Conservation (phyloP, 2,113 vertebrate species). For the Dicerorhinus sumatrensis region DNA sequence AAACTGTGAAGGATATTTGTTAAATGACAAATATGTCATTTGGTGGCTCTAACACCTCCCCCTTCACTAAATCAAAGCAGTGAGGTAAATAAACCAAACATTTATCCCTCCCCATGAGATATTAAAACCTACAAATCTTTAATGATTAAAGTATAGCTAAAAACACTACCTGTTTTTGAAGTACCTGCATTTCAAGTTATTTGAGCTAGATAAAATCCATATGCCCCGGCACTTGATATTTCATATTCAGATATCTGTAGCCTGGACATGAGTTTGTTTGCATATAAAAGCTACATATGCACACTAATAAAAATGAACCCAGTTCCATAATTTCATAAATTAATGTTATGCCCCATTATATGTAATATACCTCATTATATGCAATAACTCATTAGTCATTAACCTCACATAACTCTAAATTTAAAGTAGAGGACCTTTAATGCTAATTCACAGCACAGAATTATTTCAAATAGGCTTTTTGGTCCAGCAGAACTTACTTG, state of each 20-base stretch:
- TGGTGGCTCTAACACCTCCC: not conserved
- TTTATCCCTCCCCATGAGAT: not conserved
- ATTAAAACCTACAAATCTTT: not conserved
- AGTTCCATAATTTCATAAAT: not conserved
- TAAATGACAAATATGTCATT: not conserved
- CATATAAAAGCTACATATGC: not conserved
- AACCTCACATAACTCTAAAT: not conserved
- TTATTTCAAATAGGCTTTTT: not conserved
- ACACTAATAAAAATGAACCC: not conserved
- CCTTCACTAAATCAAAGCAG: not conserved
- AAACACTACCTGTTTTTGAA: not conserved
- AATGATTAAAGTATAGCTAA: not conserved
- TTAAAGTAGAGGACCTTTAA: not conserved
- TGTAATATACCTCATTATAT: not conserved
- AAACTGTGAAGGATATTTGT: not conserved
- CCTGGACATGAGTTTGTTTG: not conserved
- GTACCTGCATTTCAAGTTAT: not conserved
- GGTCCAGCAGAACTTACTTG: conserved; percentile 88
- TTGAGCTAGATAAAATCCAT: not conserved
- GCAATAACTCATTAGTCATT: not conserved
- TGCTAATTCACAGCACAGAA: not conserved
- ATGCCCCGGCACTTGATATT: not conserved
- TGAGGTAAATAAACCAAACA: not conserved
- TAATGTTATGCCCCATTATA: not conserved
- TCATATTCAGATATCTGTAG: not conserved